Evolutionary conservation across 1,140 invertebrate species (phyloP), one percentile per base, ranked within the genome.

Genomic region (Drosophila funebris): DNA sequence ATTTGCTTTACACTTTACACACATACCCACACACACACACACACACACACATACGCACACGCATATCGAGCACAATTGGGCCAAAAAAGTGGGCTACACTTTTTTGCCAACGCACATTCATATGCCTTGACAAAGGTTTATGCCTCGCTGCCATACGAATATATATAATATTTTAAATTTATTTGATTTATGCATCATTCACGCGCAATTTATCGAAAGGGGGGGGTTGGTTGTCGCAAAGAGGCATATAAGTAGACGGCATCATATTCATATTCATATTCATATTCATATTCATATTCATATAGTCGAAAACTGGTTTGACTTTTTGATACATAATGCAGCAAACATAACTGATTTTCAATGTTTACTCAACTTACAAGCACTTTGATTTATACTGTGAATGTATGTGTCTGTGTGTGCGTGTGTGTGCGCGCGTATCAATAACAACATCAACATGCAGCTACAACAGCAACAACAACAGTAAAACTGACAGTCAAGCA

Each of bases 111-210:
- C 52, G 39, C 39, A 37, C 41, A 39, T 27, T 37, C 60, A 57
- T 22, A 37, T 50, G 31, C 13, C 37, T 27, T 29, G 27, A 39
- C 57, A 56, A 14, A 57, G 24, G 22, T 5, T 58, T 11, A 37
- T 68, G 56, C 5, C 4, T 22, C 31, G 33, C 33, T 20, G 64
- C 43, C 22, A 11, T 36, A 18, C 20, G n/a, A 72, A 8, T 36
- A 24, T 18, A 72, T 60, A 54, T 41, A 66, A 54, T 48, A 70
- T 58, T 76, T 77, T 48, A 76, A 81, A 57, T 61, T 61, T 61
- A 66, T 87, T 82, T 87, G 82, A 78, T 87, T 87, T 78, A 82
- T 79, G 83, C 78, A 78, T 79, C 79, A 88, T 87, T 87, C 68
- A 78, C 83, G 68, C 57, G 61, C 68, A 78, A 88, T 88, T 87